Conservation (phyloP, 2,797 vertebrate genomes). For the Crenichthys baileyi region DNA sequence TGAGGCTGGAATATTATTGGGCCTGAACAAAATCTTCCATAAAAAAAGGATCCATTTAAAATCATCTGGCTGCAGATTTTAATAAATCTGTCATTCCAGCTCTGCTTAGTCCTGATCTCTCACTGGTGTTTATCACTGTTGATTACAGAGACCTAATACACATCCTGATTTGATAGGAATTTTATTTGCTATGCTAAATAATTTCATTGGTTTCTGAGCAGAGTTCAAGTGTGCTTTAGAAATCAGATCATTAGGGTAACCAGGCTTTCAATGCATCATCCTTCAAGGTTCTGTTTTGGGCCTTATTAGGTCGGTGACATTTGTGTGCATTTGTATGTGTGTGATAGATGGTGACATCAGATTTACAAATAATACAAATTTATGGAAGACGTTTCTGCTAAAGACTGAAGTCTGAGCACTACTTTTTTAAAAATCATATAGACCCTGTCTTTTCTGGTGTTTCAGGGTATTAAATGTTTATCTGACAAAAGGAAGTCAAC, state of each 20-base stretch:
- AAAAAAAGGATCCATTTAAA: not conserved
- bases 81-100: not conserved
- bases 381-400: not conserved
- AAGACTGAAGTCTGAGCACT: not conserved
- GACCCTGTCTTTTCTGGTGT: not conserved
- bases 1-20: not conserved
- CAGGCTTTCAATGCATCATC: not conserved
- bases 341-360: not conserved
- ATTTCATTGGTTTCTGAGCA: not conserved
- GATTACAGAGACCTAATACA: not conserved
- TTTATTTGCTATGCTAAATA: no score
- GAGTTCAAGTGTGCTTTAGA: not conserved
- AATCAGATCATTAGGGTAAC: no score
- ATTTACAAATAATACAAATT: not conserved
- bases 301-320: not conserved
- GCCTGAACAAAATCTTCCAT: not conserved
- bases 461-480: not conserved
- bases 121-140: not conserved
- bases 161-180: not conserved
- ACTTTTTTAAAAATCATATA: not conserved
- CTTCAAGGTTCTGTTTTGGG: not conserved
- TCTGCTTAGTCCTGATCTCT: not conserved
- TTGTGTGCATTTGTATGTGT: not conserved
- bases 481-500: not conserved
- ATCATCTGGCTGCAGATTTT: not conserved